A percentile compares a stretch with the other conserved stretches of the same genome.
Evolutionary conservation across 2,113 vertebrate genomes (phyloP).

Genomic region (Ia io): DNA sequence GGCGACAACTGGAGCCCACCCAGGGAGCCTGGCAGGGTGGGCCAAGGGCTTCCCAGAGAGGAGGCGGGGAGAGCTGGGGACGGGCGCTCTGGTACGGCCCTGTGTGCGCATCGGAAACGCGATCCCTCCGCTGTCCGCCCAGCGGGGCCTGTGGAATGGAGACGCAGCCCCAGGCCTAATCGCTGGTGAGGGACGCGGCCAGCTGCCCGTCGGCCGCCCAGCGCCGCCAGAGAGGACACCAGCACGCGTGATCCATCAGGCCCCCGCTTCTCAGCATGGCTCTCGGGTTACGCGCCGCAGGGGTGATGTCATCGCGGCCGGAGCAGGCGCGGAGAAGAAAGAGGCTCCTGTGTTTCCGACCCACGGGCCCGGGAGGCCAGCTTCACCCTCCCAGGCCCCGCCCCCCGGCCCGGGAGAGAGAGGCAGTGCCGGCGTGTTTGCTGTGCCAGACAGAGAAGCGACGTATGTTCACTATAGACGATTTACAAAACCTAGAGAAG

Average conservation of each 20-base stretch:
- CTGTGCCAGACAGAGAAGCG: not conserved
- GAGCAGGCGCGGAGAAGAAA: not conserved
- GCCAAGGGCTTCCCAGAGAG: not conserved
- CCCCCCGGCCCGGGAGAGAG: not conserved
- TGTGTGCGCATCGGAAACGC: not conserved
- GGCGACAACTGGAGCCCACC: constrained; percentile 20
- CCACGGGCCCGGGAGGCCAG: not conserved
- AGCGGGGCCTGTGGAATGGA: not conserved
- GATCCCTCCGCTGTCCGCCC: accelerated
- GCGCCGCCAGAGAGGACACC: not conserved
- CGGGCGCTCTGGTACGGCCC: accelerated
- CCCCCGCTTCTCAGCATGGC: not conserved
- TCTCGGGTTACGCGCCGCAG: constrained; percentile 36
- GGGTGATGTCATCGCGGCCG: constrained; percentile 8
- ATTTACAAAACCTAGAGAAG: not conserved
- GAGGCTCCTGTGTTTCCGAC: constrained; percentile 24
- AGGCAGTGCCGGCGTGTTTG: not conserved
- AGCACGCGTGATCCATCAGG: constrained; percentile 30
- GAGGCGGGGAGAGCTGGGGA: not conserved
- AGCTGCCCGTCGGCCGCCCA: not conserved
- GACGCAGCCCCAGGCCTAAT: not conserved
- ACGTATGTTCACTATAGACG: accelerated
- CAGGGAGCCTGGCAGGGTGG: not conserved
- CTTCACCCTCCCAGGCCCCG: not conserved
- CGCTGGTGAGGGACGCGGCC: not conserved